Base-by-base conservation (phyloP, 2,797 vertebrate genomes). In the Danio kyathit region DNA sequence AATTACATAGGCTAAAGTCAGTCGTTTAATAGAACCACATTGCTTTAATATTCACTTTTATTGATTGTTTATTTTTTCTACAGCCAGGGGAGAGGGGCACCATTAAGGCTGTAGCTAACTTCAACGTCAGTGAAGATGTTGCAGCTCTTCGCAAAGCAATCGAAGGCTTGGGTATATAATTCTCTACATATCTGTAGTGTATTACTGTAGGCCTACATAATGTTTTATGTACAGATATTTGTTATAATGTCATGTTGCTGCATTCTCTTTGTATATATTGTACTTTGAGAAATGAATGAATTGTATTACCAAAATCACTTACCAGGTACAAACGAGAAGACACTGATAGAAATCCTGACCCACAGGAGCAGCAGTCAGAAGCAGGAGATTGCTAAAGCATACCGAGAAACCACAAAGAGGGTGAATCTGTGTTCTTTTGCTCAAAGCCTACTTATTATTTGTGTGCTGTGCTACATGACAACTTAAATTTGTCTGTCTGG, bases 301-400 rank as follows among this genome's bases (percentile, higher is more conserved):
- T 49, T 51, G 6, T 17, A 64, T 5, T 9, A 19, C 21, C 6
- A 29, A 29, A 0, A 0, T 46, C 49, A 41, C 17, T 3, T 43
- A 14, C 40, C 85, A 96, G 95, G 95, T n/a, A 95, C 94, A 0
- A 86, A 87, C 0, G 95, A 96, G 86, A 88, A 93, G 43, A 71
- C 79, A 0, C 65, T 95, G 72, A 93, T 95, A 0, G 88, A 89
- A 57, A 80, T 95, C 63, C 64, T 96, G 74, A 91, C 94, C 0
- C 90, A 87, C 16, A 88, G 94, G 76, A 93, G 89, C 5, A 92
- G 81, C 14, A 86, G 81, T 14, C 95, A 96, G 84, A 59, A 94
- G 7, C 94, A 94, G 87, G 84, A 90, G 57, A 94, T 95, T 65
- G 90, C 83, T 29, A 87, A 80, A 73, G 91, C 93, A 7, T 96